Percentiles rank a stretch among this genome's conserved stretches.
Conservation (phyloP, 2,797 vertebrate species). For the Poecilia velifera region DNA sequence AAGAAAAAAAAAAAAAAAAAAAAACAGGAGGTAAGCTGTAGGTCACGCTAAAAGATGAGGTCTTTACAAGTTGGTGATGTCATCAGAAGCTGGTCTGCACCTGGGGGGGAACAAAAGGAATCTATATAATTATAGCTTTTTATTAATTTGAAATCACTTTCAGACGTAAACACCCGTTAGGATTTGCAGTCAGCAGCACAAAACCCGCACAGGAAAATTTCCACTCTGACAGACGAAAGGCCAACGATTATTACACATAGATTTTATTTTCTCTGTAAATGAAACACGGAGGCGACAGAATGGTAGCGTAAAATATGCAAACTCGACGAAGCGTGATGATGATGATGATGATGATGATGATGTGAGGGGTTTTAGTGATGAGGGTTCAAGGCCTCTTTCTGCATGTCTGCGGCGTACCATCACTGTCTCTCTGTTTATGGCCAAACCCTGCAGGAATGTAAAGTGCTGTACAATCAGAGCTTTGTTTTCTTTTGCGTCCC, state of each 20-base stretch:
- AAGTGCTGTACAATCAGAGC: slow-evolving; percentile 9
- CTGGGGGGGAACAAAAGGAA: slow-evolving; percentile 19
- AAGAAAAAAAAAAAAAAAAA: slow-evolving; percentile 8
- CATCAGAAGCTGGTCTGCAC: slow-evolving; percentile 52
- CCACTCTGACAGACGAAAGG: slow-evolving; percentile 27
- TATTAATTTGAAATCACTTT: background rate
- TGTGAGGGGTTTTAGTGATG: slow-evolving; percentile 58
- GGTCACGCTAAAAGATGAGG: slow-evolving; percentile 48
- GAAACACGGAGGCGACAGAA: slow-evolving; percentile 38
- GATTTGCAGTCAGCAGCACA: background rate
- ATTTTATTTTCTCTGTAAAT: slow-evolving; percentile 26
- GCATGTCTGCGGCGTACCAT: slow-evolving; percentile 64
- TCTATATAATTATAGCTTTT: background rate
- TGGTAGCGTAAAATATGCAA: slow-evolving; percentile 53
- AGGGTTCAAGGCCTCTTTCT: slow-evolving; percentile 52
- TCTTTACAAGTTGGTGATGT: slow-evolving; percentile 46
- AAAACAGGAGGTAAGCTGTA: slow-evolving; percentile 49
- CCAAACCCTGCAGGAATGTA: slow-evolving; percentile 37
- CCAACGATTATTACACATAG: slow-evolving; percentile 6
- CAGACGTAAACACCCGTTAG: slow-evolving; percentile 1
- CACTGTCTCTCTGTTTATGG: slow-evolving; percentile 39
- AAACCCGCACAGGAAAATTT: slow-evolving; percentile 7
- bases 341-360: slow-evolving; percentile 57
- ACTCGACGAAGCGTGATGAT: slow-evolving; percentile 60
- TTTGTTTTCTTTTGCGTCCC: slow-evolving; percentile 6